Evolutionary conservation across 2,113 vertebrate genomes (phyloP).

Genomic region (Chauna torquata): DNA sequence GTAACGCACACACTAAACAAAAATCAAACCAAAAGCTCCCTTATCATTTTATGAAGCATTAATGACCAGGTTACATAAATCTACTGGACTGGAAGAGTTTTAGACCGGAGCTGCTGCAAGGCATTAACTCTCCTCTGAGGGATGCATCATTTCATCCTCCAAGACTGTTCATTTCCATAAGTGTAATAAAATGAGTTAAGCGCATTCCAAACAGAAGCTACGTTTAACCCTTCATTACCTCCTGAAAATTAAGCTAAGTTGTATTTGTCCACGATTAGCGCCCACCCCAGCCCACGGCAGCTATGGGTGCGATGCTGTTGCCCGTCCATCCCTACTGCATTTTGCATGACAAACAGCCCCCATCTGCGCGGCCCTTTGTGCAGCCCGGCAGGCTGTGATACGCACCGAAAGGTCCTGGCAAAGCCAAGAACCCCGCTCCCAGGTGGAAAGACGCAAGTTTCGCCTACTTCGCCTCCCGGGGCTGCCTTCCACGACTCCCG

Average conservation of each 20-base stretch:
- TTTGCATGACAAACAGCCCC: neutral
- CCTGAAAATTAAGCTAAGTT: neutral
- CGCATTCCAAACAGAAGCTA: neutral
- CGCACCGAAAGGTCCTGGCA: neutral
- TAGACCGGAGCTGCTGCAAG: neutral
- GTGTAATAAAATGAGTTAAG: neutral
- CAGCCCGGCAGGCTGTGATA: neutral
- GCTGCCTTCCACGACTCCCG: too few relatives aligned
- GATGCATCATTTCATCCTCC: neutral
- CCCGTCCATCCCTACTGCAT: neutral
- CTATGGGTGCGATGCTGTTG: neutral
- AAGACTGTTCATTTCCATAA: neutral
- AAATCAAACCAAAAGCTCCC: neutral
- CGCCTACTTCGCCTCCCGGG: too few relatives aligned
- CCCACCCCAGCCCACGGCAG: neutral
- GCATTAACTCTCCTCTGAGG: neutral
- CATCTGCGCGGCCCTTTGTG: conserved; percentile 10
- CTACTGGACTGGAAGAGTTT: conserved; percentile 17
- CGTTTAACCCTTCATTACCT: neutral
- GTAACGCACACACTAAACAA: neutral
- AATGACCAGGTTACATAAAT: conserved; percentile 65
- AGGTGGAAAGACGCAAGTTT: neutral
- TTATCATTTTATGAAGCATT: conserved; percentile 54
- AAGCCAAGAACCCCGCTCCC: neutral
- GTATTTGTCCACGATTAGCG: neutral